Percentiles rank a stretch among this genome's conserved stretches.
phyloP scores from a whole-genome alignment of 1,140 invertebrate species.

The Brachionus sp. region DNA sequence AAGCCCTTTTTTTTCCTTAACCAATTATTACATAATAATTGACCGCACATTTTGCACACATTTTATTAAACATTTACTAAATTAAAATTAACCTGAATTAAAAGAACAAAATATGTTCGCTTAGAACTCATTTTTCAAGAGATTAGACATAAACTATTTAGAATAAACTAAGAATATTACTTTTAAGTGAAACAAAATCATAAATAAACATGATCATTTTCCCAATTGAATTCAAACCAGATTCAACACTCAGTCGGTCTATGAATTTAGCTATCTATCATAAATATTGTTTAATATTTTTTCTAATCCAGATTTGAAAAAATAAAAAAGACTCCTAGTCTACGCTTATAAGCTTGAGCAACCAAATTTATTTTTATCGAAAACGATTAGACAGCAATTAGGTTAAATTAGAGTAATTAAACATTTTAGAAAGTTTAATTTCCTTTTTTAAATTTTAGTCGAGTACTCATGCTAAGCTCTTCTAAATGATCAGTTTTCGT shows the following conservation, averaged over 20 bases:
- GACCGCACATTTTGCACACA: neutral
- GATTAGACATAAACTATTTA: conserved; percentile 4
- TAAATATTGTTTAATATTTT: neutral
- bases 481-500: neutral
- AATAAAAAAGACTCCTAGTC: neutral
- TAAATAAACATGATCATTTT: conserved; percentile 35
- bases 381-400: conserved; percentile 33
- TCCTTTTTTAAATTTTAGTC: neutral
- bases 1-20: neutral
- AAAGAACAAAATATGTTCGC: neutral
- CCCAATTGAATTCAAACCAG: conserved; percentile 17
- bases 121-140: neutral
- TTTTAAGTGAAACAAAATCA: neutral
- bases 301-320: conserved; percentile 10
- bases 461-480: neutral
- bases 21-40: neutral
- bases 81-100: neutral
- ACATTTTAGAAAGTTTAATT: neutral
- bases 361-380: neutral
- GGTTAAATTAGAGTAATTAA: conserved; percentile 25
- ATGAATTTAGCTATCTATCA: neutral
- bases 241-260: neutral
- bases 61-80: neutral
- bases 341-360: neutral
- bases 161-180: conserved; percentile 1